These are phyloP conservation scores for Patella depressa DNA, from an alignment of 2,888 invertebrate species.

Conservation along the genomic window DNA sequence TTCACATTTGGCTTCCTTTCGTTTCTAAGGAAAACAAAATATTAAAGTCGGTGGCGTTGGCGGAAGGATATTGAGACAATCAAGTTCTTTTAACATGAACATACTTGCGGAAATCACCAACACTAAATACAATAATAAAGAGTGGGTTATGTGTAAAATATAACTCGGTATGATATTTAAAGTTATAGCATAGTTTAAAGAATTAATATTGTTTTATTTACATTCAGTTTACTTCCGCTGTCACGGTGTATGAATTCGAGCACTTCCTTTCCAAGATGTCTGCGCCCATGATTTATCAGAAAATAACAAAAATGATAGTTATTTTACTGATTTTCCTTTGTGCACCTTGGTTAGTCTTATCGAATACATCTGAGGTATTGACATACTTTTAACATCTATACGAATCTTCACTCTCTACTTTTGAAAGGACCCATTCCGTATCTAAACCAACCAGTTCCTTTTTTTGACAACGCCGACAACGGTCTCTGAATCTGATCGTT, in stretches of 20 bases:
- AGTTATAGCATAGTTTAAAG: too few relatives aligned
- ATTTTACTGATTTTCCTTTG: background rate
- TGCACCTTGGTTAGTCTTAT: too few relatives aligned
- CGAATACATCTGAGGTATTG: background rate
- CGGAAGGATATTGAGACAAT: background rate
- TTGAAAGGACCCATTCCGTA: too few relatives aligned
- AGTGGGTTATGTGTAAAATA: too few relatives aligned
- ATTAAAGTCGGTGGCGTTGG: background rate
- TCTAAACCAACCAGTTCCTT: too few relatives aligned
- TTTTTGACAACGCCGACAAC: too few relatives aligned
- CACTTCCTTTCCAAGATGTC: constrained; percentile 47
- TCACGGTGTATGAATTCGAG: background rate
- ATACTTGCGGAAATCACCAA: background rate
- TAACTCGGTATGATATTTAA: too few relatives aligned
- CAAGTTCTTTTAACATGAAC: too few relatives aligned
- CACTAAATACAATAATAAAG: too few relatives aligned
- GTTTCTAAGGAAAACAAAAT: constrained; percentile 64
- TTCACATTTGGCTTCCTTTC: background rate
- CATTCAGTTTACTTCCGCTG: background rate
- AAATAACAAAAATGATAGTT: background rate
- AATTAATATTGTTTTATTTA: background rate
- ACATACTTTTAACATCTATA: background rate
- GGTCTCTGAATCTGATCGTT: too few relatives aligned
- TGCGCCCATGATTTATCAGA: constrained; percentile 39
- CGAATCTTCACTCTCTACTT: too few relatives aligned